Evolutionary conservation across 1,140 invertebrate genomes (phyloP).

Genomic region (Drosophila gunungcola): DNA sequence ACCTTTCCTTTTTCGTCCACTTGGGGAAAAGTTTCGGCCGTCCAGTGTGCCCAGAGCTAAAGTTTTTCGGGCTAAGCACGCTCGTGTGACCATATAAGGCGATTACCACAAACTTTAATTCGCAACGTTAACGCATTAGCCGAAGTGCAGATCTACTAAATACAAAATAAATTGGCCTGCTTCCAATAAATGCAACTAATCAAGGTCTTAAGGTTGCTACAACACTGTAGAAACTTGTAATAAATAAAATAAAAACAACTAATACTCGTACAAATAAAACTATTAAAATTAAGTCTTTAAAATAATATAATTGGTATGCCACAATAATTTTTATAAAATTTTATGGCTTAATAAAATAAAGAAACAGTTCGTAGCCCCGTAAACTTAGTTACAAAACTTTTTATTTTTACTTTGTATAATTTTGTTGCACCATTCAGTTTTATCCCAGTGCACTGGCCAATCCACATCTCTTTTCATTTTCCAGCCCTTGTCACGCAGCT

Average conservation of each 20-base stretch:
- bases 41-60: constrained; percentile 40
- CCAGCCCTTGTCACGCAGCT: constrained; percentile 36
- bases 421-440: not conserved
- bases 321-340: too few species aligned
- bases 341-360: too few species aligned
- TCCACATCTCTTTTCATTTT: constrained; percentile 8
- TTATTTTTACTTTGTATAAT: not conserved
- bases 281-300: too few species aligned
- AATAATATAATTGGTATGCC: too few species aligned
- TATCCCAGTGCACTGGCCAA: not conserved
- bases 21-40: constrained; percentile 15
- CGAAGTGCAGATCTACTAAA: constrained; percentile 4
- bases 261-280: too few species aligned
- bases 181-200: constrained; percentile 23
- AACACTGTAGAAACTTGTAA: not conserved
- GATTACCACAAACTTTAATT: constrained; percentile 47
- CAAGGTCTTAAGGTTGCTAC: constrained; percentile 10
- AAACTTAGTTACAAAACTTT: too few species aligned
- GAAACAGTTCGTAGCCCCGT: too few species aligned
- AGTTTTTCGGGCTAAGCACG: constrained; percentile 24
- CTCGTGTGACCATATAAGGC: constrained; percentile 49
- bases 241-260: too few species aligned
- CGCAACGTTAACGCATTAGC: constrained; percentile 11
- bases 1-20: not conserved
- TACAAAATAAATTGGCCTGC: constrained; percentile 33